Evolutionary conservation across 2,888 invertebrate species (phyloP), one percentile per base, ranked within the genome.

Genomic region (Tenthredo scrophulariae): DNA sequence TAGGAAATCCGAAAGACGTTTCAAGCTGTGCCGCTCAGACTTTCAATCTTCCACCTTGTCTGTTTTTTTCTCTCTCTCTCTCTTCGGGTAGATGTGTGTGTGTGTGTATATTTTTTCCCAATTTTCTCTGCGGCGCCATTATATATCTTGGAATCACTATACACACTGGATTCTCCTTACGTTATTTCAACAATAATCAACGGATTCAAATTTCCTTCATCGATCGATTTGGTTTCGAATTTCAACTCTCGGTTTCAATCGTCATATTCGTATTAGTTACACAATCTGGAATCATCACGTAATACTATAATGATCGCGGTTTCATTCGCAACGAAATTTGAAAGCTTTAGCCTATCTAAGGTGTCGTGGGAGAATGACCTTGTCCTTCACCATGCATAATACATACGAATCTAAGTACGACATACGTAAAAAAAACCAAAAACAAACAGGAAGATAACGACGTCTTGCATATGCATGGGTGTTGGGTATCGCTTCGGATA

Each of bases 31-130:
- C 54, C 54, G 26, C 54, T 54, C 50, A 46, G 54, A 29, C 46
- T 74, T 33, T 77, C 77, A 50, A 77, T 50, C 29, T 50, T 77
- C n/a, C 4, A 77, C 54, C 54, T 77, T 77, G 22, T 26, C n/a
- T 29, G 54, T 77, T 54, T 54, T 46, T 26, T 22, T 26, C n/a
- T n/a, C n/a, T n/a, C n/a, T n/a, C n/a, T 46, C 15, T 26, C 26
- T 13, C 15, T 22, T 26, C 26, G 26, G 26, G 26, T 26, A 62
- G 54, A n/a, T n/a, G n/a, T 54, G 18, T 67, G 2, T 43, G 15
- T 37, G 15, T 9, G 3, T 40, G 22, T 40, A 22, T 43, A 40
- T 74, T 74, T 74, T 74, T 43, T 74, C 43, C 43, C 67, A 67
- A 33, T 67, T 67, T 67, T 6, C 6, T 67, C 33, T 67, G 67